Conservation (phyloP, 1,140 invertebrate genomes). For the Bactericera cockerelli region DNA sequence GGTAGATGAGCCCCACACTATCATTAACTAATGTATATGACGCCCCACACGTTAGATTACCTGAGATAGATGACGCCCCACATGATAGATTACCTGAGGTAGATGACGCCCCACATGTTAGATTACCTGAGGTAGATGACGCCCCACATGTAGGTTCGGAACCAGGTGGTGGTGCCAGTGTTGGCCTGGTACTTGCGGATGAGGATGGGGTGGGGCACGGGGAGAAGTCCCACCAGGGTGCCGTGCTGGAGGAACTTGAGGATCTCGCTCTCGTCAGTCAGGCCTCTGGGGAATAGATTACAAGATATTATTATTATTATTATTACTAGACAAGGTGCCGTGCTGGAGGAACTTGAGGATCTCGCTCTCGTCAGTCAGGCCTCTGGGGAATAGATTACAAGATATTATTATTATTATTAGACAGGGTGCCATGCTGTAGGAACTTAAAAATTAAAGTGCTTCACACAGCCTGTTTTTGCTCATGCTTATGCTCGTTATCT, state of each 20-base stretch:
- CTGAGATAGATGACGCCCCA: no score
- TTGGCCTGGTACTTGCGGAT: constrained; percentile 99
- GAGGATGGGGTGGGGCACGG: constrained; percentile 97
- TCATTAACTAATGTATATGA: no score
- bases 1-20: no score
- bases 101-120: no score
- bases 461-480: no score
- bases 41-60: no score
- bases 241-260: constrained; percentile 98
- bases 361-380: constrained; percentile 98
- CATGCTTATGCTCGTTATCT: no score
- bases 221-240: constrained; percentile 90
- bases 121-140: constrained; percentile 86
- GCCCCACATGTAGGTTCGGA: constrained; percentile 98
- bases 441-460: no score
- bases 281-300: constrained; percentile 48
- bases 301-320: no score
- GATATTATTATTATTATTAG: no score
- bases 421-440: no score
- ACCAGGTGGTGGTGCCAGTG: constrained; percentile 95
- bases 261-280: constrained; percentile 98
- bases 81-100: no score
- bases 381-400: constrained; percentile 61
- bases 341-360: constrained; percentile 98
- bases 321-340: constrained; percentile 89